phyloP scores from a whole-genome alignment of 2,113 vertebrate genomes.

The Oreamnos americanus region DNA sequence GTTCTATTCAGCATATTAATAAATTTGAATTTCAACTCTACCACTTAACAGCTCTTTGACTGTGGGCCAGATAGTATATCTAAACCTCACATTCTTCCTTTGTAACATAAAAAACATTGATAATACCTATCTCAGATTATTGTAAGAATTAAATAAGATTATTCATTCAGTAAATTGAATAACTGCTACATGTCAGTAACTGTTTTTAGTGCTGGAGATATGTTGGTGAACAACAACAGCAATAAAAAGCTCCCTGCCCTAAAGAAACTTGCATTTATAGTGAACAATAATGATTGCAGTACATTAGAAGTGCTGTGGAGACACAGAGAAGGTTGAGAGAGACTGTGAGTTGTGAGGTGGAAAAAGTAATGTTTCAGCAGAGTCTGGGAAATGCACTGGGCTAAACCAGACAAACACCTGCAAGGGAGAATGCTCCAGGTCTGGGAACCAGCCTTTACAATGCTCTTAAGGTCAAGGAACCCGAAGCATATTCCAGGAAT shows the following conservation, averaged over 20 bases:
- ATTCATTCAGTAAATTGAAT: background rate
- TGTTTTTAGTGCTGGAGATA: background rate
- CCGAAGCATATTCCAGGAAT: background rate
- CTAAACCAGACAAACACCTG: background rate
- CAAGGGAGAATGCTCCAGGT: background rate
- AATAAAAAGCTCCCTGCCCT: background rate
- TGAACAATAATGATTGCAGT: background rate
- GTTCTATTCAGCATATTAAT: background rate
- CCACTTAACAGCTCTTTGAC: background rate
- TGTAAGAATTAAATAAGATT: background rate
- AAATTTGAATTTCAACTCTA: background rate
- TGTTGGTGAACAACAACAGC: background rate
- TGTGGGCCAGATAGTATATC: background rate
- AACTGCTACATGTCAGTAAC: background rate
- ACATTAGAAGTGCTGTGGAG: background rate
- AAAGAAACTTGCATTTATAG: background rate
- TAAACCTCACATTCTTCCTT: background rate
- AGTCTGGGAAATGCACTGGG: background rate
- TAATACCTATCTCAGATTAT: background rate
- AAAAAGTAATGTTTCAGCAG: background rate
- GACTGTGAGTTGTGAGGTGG: background rate
- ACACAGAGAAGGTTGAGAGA: background rate
- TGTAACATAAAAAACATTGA: background rate
- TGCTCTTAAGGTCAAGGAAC: background rate
- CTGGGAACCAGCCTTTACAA: background rate